phyloP scores from a whole-genome alignment of 2,113 vertebrate species.

The Polypterus bichir region DNA sequence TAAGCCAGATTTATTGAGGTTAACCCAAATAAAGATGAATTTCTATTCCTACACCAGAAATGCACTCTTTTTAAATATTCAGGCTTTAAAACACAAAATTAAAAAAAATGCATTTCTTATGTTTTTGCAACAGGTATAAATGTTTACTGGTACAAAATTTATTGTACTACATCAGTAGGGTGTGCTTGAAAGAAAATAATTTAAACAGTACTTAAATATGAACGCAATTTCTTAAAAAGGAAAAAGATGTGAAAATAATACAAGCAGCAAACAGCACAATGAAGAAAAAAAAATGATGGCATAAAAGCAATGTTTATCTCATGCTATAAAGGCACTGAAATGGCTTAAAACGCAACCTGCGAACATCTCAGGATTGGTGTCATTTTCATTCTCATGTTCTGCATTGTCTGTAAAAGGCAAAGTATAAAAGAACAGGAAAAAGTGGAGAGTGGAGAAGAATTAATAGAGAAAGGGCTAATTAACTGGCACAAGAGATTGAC shows the following conservation, averaged over 20 bases:
- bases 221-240: neutral
- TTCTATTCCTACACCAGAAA: too few species aligned
- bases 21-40: too few species aligned
- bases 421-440: constrained; percentile 63
- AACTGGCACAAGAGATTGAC: too few species aligned
- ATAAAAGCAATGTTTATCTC: constrained; percentile 29
- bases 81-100: too few species aligned
- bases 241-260: neutral
- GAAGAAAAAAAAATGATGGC: constrained; percentile 8
- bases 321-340: constrained; percentile 35
- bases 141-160: too few species aligned
- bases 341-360: constrained; percentile 69
- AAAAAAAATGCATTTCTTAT: too few species aligned
- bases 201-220: neutral
- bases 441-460: constrained; percentile 39
- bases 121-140: too few species aligned
- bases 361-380: constrained; percentile 71
- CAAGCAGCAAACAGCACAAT: neutral
- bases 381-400: constrained; percentile 91
- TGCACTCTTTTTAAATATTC: too few species aligned
- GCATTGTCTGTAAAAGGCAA: constrained; percentile 80
- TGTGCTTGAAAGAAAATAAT: too few species aligned
- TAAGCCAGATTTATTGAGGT: too few species aligned
- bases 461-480: constrained; percentile 17
- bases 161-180: too few species aligned